Base-by-base conservation (phyloP, 1,140 invertebrate genomes). In the Solenopsis fugax region DNA sequence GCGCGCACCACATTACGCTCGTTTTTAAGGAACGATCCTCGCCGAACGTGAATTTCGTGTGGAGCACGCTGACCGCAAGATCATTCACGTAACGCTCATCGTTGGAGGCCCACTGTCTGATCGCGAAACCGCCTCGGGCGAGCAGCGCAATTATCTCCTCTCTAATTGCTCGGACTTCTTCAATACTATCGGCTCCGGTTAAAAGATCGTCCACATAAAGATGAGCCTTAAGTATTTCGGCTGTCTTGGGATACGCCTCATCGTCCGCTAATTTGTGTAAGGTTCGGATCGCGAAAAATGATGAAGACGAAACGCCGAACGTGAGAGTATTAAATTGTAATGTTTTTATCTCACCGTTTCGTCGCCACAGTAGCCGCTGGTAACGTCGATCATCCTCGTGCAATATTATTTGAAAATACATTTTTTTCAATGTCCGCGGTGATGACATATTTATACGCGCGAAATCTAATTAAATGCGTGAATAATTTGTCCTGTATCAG, bases 291-390 rank as follows among this genome's bases (percentile, higher is more conserved):
- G 50, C 16, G 0, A 52, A 7, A 34, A 34, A 72, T 0, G 69
- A 24, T 0, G 48, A 72, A 0, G 48, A 52, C 0, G 48, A 13
- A 0, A 52, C n/a, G 0, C 48, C 69, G 1, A 72, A 72, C 3
- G 48, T 29, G 4, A 73, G 18, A 0, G 16, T 54, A 0, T 54
- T 73, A 0, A 73, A 0, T 4, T 73, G 18, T 0, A 73, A n/a
- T 0, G 24, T 34, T 6, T 54, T 2, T 0, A 73, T 2, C 0
- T 0, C 1, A 0, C n/a, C 0, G 4, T 16, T 4, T 1, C 0
- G 7, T 2, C 91, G 54, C 93, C 94, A 94, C 0, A 94, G 13
- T 2, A 94, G 92, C 12, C 89, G 69, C 87, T 95, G 94, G 34
- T 87, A 91, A 5, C 86, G n/a, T 7, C 45, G 21, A 71, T 94